Percentiles rank a stretch among this genome's conserved stretches.
Conservation (phyloP, 2,888 invertebrate species). For the Dioctria linearis region DNA sequence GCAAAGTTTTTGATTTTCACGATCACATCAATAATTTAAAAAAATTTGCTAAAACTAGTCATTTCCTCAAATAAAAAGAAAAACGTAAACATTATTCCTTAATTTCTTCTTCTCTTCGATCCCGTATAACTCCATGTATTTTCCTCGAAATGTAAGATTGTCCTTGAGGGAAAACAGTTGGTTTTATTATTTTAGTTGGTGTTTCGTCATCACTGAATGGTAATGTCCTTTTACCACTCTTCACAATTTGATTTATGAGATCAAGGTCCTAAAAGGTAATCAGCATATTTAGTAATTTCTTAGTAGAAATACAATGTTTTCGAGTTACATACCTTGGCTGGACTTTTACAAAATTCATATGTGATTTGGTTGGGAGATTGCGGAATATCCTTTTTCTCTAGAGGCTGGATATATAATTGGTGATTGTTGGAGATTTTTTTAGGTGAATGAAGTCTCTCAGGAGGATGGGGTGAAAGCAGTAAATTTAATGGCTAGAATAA, state of each 20-base stretch:
- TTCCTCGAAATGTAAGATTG: slow-evolving; percentile 59
- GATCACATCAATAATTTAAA: slow-evolving; percentile 46
- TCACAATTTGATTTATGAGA: slow-evolving; percentile 66
- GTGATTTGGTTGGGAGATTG: slow-evolving; percentile 67
- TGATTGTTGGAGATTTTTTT: slow-evolving; percentile 71
- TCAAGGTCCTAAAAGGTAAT: slow-evolving; percentile 63
- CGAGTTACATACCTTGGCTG: slow-evolving; percentile 65
- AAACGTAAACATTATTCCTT: slow-evolving; percentile 21
- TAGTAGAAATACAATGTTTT: no score
- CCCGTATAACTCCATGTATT: slow-evolving; percentile 63
- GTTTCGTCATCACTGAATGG: slow-evolving; percentile 64
- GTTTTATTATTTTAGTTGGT: slow-evolving; percentile 3
- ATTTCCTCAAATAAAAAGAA: background rate
- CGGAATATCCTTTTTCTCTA: slow-evolving; percentile 70
- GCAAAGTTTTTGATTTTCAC: slow-evolving; percentile 40
- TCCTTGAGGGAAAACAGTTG: slow-evolving; percentile 7
- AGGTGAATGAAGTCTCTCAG: slow-evolving; percentile 70
- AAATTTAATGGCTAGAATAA: slow-evolving; percentile 68
- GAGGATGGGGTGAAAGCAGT: slow-evolving; percentile 82
- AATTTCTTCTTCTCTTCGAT: slow-evolving; percentile 63
- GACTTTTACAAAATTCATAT: slow-evolving; percentile 67
- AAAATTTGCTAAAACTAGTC: background rate
- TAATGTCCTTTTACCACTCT: slow-evolving; percentile 66
- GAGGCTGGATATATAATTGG: slow-evolving; percentile 75
- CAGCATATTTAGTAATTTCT: background rate